A percentile compares a stretch with the other conserved stretches of the same genome.
Conservation (phyloP, 2,888 invertebrate species). For the Gastrophysa polygoni region DNA sequence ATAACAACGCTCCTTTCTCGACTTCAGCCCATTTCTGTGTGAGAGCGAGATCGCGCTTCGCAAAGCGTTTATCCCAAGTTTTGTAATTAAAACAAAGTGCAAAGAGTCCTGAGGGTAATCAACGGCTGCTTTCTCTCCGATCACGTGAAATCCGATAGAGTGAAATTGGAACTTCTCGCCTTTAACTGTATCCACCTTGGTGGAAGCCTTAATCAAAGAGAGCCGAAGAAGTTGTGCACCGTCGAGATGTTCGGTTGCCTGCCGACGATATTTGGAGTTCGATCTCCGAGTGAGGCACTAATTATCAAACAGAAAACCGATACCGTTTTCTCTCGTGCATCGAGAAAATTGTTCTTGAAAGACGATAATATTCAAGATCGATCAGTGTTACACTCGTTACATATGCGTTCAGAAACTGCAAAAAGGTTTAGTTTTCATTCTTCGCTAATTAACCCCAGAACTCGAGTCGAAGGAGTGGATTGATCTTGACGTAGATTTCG, state of each 20-base stretch:
- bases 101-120: constrained; percentile 31
- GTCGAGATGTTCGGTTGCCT: constrained; percentile 9
- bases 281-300: background rate
- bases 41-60: background rate
- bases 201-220: constrained; percentile 20
- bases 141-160: constrained; percentile 20
- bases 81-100: constrained; percentile 42
- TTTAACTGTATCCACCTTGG: constrained; percentile 14
- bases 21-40: too few relatives aligned
- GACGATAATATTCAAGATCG: too few relatives aligned
- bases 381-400: too few relatives aligned
- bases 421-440: too few relatives aligned
- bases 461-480: too few relatives aligned
- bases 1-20: too few relatives aligned
- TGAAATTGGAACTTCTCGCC: constrained; percentile 17
- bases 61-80: constrained; percentile 38
- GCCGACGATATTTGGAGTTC: background rate
- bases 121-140: constrained; percentile 24
- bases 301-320: too few relatives aligned
- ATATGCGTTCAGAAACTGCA: too few relatives aligned
- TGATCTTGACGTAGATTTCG: too few relatives aligned
- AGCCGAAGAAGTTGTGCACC: constrained; percentile 8
- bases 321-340: too few relatives aligned
- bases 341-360: too few relatives aligned
- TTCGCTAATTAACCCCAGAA: too few relatives aligned